Evolutionary conservation across 1,140 invertebrate species (phyloP).

Genomic region (Pseudomyrmex dendroicus): DNA sequence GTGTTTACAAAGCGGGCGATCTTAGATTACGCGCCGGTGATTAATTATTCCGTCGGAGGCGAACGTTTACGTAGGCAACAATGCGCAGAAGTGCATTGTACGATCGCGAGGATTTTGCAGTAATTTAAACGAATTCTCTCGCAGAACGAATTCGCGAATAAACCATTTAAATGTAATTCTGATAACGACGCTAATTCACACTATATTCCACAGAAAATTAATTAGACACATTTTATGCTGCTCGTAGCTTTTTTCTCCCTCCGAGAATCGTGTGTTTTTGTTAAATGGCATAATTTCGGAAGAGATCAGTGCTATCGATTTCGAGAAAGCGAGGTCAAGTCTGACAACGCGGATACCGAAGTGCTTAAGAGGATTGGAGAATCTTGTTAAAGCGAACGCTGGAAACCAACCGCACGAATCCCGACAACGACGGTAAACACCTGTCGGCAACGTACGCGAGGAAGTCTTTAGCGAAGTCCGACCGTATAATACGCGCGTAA

Average conservation of each 20-base stretch:
- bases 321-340: slow-evolving; percentile 76
- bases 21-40: slow-evolving; percentile 66
- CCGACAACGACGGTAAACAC: slow-evolving; percentile 74
- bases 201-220: background rate
- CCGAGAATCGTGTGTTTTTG: background rate
- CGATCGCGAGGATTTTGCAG: background rate
- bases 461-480: slow-evolving; percentile 52
- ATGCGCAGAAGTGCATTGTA: slow-evolving; percentile 59
- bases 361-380: slow-evolving; percentile 80
- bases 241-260: background rate
- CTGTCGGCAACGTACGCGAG: slow-evolving; percentile 23
- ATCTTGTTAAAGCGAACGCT: slow-evolving; percentile 81
- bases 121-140: background rate
- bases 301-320: slow-evolving; percentile 36
- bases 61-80: slow-evolving; percentile 53
- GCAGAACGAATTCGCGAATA: background rate
- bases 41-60: slow-evolving; percentile 68
- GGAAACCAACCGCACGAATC: slow-evolving; percentile 81
- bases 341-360: slow-evolving; percentile 67
- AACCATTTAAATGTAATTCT: background rate
- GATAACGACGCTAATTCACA: background rate
- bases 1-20: slow-evolving; percentile 70
- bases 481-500: slow-evolving; percentile 32
- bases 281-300: slow-evolving; percentile 1
- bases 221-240: background rate